Base-by-base conservation (phyloP, 2,113 vertebrate species). In the Strigops habroptila region DNA sequence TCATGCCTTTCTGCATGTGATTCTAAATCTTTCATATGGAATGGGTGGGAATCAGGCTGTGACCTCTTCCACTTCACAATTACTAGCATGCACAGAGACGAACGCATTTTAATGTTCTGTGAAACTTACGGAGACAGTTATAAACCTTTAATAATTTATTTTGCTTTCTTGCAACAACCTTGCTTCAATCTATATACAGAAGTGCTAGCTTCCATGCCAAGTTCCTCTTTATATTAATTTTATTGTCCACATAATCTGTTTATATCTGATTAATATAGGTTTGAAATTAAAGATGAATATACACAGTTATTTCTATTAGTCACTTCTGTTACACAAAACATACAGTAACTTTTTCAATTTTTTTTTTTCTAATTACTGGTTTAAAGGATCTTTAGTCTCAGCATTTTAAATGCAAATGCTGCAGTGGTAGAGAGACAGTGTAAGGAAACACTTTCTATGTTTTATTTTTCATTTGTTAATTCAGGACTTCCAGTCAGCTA, bases 401-500 rank as follows among this genome's bases (percentile, higher is more conserved):
- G 3, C 5, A 17, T 77, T 90, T 95, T 48, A 82, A 86, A 81
- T 73, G 46, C 2, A 52, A 77, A 78, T 41, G 17, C 18, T 65
- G 6, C 11, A 46, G 41, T 67, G 7, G 21, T 41, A 65, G 18
- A 73, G 23, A 82, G 22, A 69, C 46, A 91, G 25, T 9, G 44
- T 62, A 86, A 83, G 24, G 1, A 94, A 85, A 68, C 48, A 17
- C 17, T 94, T 88, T 64, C 41, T 82, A 2, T 51, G 71, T 82
- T 84, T 95, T 44, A 53, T 55, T 69, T 96, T 79, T 87, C 11
- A 87, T 62, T 91, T 95, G 22, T 67, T 97, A 88, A 84, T 83
- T 91, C 49, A 27, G n/a, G 80, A 22, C 41, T 90, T 75, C 88
- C 48, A 91, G 35, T 82, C 30, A 78, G 28, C 8, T 81, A 64